phyloP scores from a whole-genome alignment of 2,888 invertebrate genomes.

The Hemicrepidius hirtus region DNA sequence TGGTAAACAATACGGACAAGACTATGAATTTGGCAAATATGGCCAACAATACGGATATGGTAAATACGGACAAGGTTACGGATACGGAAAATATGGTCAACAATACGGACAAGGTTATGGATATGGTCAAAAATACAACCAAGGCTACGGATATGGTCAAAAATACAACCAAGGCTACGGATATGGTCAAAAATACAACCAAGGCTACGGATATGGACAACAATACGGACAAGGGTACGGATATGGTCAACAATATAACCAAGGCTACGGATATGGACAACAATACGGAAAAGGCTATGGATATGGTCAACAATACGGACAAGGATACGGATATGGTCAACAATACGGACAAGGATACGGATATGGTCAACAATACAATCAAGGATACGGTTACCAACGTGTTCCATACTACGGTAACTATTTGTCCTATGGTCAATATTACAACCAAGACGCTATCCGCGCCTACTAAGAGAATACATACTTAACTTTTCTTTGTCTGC shows the following conservation, averaged over 20 bases:
- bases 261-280: constrained; percentile 2
- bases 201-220: neutral
- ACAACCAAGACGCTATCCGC: neutral
- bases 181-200: neutral
- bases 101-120: constrained; percentile 3
- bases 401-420: too few species aligned
- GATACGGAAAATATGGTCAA: neutral
- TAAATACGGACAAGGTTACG: constrained; percentile 3
- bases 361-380: neutral
- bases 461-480: too few species aligned
- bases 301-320: neutral
- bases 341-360: neutral
- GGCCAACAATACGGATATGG: neutral
- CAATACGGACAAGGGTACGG: neutral
- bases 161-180: neutral
- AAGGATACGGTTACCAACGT: neutral
- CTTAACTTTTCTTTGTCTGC: too few species aligned
- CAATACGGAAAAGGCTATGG: neutral
- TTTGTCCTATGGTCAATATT: neutral
- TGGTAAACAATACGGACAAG: neutral
- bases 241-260: neutral
- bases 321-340: neutral
- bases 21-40: neutral
- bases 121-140: neutral
- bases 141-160: neutral